Evolutionary conservation across 2,797 vertebrate genomes (phyloP).

Genomic region (Phataginus tetradactyla): DNA sequence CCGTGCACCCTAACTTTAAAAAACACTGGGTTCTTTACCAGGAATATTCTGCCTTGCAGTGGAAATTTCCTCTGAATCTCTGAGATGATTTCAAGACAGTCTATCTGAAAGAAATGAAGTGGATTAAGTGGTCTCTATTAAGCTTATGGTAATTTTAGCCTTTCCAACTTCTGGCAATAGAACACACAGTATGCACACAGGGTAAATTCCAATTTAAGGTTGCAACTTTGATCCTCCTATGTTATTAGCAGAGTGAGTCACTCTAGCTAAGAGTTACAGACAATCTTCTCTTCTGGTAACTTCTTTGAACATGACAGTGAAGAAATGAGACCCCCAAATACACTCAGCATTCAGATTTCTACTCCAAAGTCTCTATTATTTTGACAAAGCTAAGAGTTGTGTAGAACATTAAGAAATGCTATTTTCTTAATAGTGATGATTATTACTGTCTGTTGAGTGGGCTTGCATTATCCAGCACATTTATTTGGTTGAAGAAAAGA

Average conservation of each 20-base stretch:
- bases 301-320: constrained; percentile 1
- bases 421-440: not conserved
- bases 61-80: not conserved
- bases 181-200: not conserved
- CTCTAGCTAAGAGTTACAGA: constrained; percentile 10
- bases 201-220: constrained; percentile 21
- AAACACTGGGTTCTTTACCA: not conserved
- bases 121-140: constrained; percentile 35
- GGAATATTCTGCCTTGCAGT: not conserved
- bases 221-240: constrained; percentile 19
- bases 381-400: constrained; percentile 32
- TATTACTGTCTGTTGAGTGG: not conserved
- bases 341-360: not conserved
- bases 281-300: not conserved
- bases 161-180: constrained; percentile 58
- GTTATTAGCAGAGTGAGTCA: constrained; percentile 11
- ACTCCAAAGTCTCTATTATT: not conserved
- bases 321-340: not conserved
- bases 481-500: not conserved
- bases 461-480: not conserved
- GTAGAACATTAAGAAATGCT: not conserved
- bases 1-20: not conserved
- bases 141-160: constrained; percentile 54
- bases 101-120: constrained; percentile 39
- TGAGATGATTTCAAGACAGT: not conserved